These are phyloP conservation scores for Temnothorax curvispinosus DNA, from an alignment of 1,140 invertebrate genomes.

Conservation along the genomic window DNA sequence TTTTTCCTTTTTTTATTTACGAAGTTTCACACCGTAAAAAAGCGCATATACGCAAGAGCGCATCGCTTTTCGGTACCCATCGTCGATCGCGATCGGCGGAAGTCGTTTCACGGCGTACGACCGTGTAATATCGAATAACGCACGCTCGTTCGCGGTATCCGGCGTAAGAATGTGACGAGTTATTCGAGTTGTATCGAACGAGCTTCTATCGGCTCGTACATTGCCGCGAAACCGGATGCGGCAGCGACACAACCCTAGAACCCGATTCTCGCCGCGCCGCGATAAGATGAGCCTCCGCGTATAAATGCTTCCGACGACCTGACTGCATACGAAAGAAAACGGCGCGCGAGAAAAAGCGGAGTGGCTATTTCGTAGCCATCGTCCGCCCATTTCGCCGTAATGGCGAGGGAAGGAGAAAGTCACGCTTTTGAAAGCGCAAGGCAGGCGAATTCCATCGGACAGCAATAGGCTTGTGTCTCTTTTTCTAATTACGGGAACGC, in stretches of 20 bases:
- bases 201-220: constrained; percentile 15
- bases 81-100: not conserved
- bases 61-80: not conserved
- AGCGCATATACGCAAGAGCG: not conserved
- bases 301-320: constrained; percentile 1
- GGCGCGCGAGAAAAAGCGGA: not conserved
- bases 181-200: constrained; percentile 45
- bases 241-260: not conserved
- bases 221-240: constrained; percentile 26
- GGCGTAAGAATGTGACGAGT: constrained; percentile 47
- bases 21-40: not conserved
- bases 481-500: constrained; percentile 41
- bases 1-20: constrained; percentile 13
- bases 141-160: constrained; percentile 35
- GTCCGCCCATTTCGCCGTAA: not conserved
- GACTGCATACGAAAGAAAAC: not conserved
- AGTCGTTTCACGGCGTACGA: constrained; percentile 39
- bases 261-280: not conserved
- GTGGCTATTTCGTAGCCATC: not conserved
- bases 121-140: constrained; percentile 55
- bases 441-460: not conserved
- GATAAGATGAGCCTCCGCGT: constrained; percentile 25
- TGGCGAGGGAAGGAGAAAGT: not conserved
- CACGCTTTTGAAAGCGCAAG: not conserved
- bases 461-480: not conserved